A percentile compares a stretch with the other conserved stretches of the same genome.
These are phyloP conservation scores for Chloroceryle amazona DNA, from an alignment of 2,797 vertebrate genomes.

Conservation along the genomic window DNA sequence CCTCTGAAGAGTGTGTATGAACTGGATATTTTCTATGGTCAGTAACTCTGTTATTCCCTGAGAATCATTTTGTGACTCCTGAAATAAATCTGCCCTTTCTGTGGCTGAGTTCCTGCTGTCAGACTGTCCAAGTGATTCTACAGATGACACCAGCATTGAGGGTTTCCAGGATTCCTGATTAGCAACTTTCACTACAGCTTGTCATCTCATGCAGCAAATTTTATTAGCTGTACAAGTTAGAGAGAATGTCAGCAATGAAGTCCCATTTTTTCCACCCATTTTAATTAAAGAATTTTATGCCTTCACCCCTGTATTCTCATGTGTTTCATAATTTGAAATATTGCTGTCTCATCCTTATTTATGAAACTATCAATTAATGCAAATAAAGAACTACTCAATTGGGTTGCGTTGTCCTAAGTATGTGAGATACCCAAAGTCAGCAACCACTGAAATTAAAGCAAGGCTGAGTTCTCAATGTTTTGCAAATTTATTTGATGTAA, in stretches of 20 bases:
- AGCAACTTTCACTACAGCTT: neutral
- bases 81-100: slow-evolving; percentile 14
- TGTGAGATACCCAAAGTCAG: neutral
- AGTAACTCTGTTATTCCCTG: neutral
- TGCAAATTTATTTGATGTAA: neutral
- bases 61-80: neutral
- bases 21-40: slow-evolving; percentile 7
- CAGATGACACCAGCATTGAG: neutral
- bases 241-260: neutral
- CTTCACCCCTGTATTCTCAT: neutral
- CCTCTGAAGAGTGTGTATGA: neutral
- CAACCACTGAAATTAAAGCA: neutral
- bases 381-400: neutral
- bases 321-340: neutral
- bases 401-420: neutral
- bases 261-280: fast-evolving
- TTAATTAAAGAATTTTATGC: neutral
- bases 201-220: neutral
- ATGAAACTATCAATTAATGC: neutral
- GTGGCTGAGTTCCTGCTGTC: neutral
- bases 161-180: neutral
- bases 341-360: neutral
- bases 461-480: neutral
- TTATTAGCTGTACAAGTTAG: neutral
- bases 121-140: neutral